Conservation (phyloP, 1,140 invertebrate genomes). For the Drosophila trapezifrons region DNA sequence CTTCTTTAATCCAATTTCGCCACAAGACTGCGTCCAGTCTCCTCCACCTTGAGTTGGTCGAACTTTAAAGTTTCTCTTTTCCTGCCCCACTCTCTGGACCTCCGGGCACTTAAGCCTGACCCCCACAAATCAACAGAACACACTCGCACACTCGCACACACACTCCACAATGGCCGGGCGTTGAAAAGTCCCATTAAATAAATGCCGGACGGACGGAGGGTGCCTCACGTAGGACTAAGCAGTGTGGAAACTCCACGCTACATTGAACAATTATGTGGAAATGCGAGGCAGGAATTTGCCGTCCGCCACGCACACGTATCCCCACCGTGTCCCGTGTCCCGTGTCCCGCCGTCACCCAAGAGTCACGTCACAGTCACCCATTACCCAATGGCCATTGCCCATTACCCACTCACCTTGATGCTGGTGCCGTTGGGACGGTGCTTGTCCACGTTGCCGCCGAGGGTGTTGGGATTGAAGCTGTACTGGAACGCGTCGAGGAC, state of each 20-base stretch:
- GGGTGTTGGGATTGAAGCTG: constrained; percentile 84
- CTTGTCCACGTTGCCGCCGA: constrained; percentile 84
- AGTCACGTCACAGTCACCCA: constrained; percentile 16
- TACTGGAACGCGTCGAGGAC: constrained; percentile 84
- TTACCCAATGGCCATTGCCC: constrained; percentile 7
- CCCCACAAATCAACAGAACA: constrained; percentile 51
- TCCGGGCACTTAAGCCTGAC: constrained; percentile 52
- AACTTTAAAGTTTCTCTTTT: constrained; percentile 59
- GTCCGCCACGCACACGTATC: constrained; percentile 5
- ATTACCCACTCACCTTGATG: constrained; percentile 85
- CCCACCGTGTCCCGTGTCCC: background rate
- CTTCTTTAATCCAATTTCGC: constrained; percentile 47
- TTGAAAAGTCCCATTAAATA: constrained; percentile 79
- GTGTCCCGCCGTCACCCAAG: background rate
- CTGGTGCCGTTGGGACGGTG: constrained; percentile 83
- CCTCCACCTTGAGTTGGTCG: constrained; percentile 18
- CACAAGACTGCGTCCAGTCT: constrained; percentile 18
- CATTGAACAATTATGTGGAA: constrained; percentile 79
- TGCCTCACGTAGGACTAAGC: constrained; percentile 57
- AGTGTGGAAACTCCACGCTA: constrained; percentile 77
- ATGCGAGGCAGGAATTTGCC: constrained; percentile 64
- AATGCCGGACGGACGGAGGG: constrained; percentile 57
- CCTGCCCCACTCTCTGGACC: constrained; percentile 5
- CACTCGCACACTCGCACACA: constrained; percentile 10
- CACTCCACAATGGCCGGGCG: constrained; percentile 10